Evolutionary conservation across 2,113 vertebrate species (phyloP).

Genomic region (Gasterosteus nipponicus): DNA sequence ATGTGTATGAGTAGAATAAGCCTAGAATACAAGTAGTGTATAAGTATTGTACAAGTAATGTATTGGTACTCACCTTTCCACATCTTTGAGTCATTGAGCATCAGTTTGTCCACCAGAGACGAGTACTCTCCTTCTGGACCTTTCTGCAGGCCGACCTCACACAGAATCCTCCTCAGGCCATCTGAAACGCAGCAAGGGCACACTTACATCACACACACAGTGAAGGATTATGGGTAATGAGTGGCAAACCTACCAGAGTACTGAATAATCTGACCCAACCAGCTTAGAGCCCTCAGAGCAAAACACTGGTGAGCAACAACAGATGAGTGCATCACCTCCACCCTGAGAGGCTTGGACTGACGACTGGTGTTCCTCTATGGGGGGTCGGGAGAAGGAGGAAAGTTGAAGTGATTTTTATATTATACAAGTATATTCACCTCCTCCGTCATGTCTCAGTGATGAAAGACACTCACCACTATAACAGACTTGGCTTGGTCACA

Average conservation of each 20-base stretch:
- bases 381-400: neutral
- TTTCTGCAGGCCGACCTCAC: conserved; percentile 91
- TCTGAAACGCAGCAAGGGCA: conserved; percentile 77
- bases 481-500: conserved; percentile 96
- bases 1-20: no score
- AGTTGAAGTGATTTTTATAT: neutral
- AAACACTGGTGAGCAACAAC: conserved; percentile 98
- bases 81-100: conserved; percentile 96
- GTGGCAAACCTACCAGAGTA: conserved; percentile 87
- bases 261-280: conserved; percentile 93
- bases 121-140: conserved; percentile 90
- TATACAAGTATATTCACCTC: neutral
- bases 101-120: conserved; percentile 91
- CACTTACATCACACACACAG: neutral
- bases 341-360: conserved; percentile 94
- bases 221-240: conserved; percentile 7
- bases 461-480: conserved; percentile 89
- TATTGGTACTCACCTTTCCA: conserved; percentile 88
- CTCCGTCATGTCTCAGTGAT: neutral
- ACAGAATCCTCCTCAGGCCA: conserved; percentile 91
- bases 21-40: no score
- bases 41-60: neutral
- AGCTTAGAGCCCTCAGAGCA: conserved; percentile 91
- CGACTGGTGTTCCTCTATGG: conserved; percentile 94
- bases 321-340: conserved; percentile 98